A percentile compares a stretch with the other conserved stretches of the same genome.
These are phyloP conservation scores for Agapornis canus DNA, from an alignment of 2,797 vertebrate genomes.

Conservation along the genomic window DNA sequence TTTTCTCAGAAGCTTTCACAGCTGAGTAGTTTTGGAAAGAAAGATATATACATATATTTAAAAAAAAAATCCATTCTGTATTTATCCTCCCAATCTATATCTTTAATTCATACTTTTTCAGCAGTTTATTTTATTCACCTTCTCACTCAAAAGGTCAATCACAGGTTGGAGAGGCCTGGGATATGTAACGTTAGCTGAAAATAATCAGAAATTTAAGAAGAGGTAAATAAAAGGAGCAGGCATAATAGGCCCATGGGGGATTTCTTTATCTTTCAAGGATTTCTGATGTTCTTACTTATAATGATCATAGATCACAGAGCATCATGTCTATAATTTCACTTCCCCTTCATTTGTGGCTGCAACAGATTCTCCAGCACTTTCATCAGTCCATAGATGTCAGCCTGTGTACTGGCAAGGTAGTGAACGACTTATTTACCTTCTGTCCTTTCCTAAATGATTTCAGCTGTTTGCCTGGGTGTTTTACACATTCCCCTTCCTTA, in stretches of 20 bases:
- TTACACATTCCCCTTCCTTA: not conserved
- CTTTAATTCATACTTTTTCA: not conserved
- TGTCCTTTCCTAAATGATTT: not conserved
- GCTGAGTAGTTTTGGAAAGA: not conserved
- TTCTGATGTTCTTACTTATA: conserved; percentile 26
- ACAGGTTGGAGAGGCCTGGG: not conserved
- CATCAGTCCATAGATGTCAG: not conserved
- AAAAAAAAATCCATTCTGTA: not conserved
- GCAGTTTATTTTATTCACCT: not conserved
- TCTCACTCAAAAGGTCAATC: not conserved
- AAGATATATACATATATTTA: fast-evolving
- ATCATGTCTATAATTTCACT: conserved; percentile 14
- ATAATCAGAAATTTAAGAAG: conserved; percentile 25
- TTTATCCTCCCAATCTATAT: not conserved
- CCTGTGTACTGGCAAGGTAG: not conserved
- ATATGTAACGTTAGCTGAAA: conserved; percentile 2
- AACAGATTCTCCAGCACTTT: not conserved
- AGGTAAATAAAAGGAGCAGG: not conserved
- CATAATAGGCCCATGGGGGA: not conserved
- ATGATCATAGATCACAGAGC: conserved; percentile 24
- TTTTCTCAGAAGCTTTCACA: not conserved
- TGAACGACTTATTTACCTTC: not conserved
- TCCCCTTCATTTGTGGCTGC: not conserved
- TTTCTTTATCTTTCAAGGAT: conserved; percentile 30
- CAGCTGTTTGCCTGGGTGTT: not conserved